Evolutionary conservation across 2,113 vertebrate species (phyloP).

Genomic region (Nycticorax nycticorax): DNA sequence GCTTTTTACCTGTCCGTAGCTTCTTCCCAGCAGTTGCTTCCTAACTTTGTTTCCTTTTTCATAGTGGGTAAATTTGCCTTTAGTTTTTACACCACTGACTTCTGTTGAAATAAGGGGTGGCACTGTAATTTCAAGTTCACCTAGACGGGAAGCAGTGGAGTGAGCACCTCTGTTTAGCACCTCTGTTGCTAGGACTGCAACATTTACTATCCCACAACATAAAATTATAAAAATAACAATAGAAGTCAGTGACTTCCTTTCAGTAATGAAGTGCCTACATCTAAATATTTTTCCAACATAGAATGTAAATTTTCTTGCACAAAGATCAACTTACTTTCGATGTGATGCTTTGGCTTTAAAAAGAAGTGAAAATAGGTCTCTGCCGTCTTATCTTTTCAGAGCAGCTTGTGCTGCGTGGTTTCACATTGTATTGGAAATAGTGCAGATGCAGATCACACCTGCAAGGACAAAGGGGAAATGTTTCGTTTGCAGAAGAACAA

Average conservation of each 20-base stretch:
- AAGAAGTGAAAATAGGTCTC: neutral
- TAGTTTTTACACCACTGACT: neutral
- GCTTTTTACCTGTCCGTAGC: neutral
- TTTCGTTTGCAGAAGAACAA: neutral
- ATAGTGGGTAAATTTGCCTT: neutral
- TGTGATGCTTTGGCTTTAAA: neutral
- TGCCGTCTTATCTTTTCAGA: neutral
- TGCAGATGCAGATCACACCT: neutral
- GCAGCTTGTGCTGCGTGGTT: neutral
- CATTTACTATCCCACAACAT: neutral
- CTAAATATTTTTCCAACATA: neutral
- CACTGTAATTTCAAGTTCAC: neutral
- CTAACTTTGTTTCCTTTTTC: neutral
- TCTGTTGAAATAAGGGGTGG: neutral
- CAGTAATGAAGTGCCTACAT: neutral
- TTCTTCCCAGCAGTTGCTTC: neutral
- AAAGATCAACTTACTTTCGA: neutral
- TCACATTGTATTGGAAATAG: neutral
- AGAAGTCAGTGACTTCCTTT: neutral
- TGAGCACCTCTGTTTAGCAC: neutral
- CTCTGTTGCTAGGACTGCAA: neutral
- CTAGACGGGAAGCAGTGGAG: neutral
- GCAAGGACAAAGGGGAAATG: neutral
- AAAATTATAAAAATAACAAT: neutral
- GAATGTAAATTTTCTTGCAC: neutral